Base-by-base conservation (phyloP, 2,888 invertebrate genomes). In the Isoperla grammatica region DNA sequence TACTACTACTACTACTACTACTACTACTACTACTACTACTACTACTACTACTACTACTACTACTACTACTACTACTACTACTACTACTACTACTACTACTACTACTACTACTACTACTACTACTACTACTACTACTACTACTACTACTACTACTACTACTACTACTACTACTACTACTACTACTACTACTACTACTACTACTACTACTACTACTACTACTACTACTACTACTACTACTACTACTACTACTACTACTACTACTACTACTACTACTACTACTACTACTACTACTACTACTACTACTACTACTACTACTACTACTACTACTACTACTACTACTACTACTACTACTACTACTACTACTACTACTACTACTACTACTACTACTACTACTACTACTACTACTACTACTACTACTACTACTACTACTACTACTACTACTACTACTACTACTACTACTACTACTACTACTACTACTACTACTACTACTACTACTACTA, bases 181-280 rank as follows among this genome's bases (percentile, higher is more conserved):
- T 49, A 49, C 50, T 49, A 49, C 50, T 49, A 49, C 50, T 15
- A 49, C 50, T 49, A 49, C 50, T 49, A 49, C 50, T 49, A 49
- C 50, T 19, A 49, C 50, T 49, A 49, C 50, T 49, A 49, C 50
- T 19, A 49, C 50, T 19, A 49, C 50, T 49, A 49, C 50, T 49
- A 49, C 50, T 49, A 49, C 50, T 19, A 49, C 50, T 49, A 49
- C 1, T 49, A 49, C 50, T 49, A 49, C 50, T 49, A 49, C 50
- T 15, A 49, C 50, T 49, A 49, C 50, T 49, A 49, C 50, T 49
- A 49, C 50, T 19, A 49, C 50, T 49, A 49, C 50, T 49, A 49
- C 50, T 19, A 49, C 50, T 19, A 49, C 50, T 49, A 49, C 50
- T 49, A 49, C 50, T 49, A 49, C 50, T 19, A 49, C 50, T 49